A percentile compares a stretch with the other conserved stretches of the same genome.
Conservation (phyloP, 2,797 vertebrate species). For the Triplophysa bombifrons region DNA sequence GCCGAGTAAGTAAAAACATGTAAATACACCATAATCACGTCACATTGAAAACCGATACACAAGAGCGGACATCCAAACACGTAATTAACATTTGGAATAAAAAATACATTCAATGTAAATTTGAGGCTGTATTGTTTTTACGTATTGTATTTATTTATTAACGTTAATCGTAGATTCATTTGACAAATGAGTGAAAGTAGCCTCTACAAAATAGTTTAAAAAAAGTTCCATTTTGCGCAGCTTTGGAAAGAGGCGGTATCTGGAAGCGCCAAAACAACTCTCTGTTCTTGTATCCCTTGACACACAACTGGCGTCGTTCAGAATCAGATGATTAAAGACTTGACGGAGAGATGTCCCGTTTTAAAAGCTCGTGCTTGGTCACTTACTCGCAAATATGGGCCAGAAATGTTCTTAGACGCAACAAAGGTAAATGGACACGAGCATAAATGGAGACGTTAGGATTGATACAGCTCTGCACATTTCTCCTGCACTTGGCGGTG, state of each 20-base stretch:
- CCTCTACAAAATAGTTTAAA: not conserved
- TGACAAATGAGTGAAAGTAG: not conserved
- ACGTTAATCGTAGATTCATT: not conserved
- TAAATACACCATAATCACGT: conserved; percentile 59
- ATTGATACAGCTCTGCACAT: conserved; percentile 29
- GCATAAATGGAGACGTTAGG: conserved; percentile 61
- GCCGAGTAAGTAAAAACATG: conserved; percentile 54
- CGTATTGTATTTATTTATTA: too few species aligned
- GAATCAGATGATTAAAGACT: not conserved
- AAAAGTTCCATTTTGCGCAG: not conserved
- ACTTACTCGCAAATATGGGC: not conserved
- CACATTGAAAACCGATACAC: conserved; percentile 36
- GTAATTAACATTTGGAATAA: too few species aligned
- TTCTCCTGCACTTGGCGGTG: conserved; percentile 66
- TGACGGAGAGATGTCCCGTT: conserved; percentile 23
- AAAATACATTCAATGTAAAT: too few species aligned
- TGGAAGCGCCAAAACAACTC: not conserved
- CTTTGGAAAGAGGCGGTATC: not conserved
- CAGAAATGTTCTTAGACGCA: conserved; percentile 3
- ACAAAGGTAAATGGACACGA: conserved; percentile 37
- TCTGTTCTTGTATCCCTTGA: not conserved
- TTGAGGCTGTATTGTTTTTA: too few species aligned
- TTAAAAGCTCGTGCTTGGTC: not conserved
- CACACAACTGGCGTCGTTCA: not conserved
- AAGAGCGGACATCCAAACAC: not conserved